phyloP scores from a whole-genome alignment of 2,113 vertebrate genomes.

The Tenrec ecaudatus region DNA sequence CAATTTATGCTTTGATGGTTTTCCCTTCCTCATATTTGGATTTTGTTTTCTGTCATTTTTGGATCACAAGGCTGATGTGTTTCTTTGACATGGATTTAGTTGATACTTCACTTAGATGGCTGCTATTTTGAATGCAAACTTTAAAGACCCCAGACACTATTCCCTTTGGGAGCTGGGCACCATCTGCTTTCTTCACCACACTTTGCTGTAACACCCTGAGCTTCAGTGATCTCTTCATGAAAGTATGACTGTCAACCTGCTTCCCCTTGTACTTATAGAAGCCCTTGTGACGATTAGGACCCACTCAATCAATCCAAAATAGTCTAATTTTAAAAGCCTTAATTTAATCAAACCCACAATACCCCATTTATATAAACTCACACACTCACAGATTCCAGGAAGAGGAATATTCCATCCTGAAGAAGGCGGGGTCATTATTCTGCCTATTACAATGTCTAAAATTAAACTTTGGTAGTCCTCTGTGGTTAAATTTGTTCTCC shows the following conservation, averaged over 20 bases:
- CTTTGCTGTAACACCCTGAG: too few species aligned
- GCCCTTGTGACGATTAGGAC: neutral
- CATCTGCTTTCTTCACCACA: too few species aligned
- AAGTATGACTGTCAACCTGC: neutral
- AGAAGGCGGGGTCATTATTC: neutral
- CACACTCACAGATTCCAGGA: neutral
- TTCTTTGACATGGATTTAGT: too few species aligned
- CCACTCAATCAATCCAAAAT: neutral
- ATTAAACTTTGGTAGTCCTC: slow-evolving; percentile 19
- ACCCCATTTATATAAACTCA: neutral
- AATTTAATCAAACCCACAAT: neutral
- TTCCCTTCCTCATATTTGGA: too few species aligned
- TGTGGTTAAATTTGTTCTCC: neutral
- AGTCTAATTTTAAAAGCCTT: slow-evolving; percentile 17
- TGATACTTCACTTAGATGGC: too few species aligned
- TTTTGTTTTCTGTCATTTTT: too few species aligned
- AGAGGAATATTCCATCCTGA: neutral
- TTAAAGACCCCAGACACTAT: too few species aligned
- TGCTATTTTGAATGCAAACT: too few species aligned
- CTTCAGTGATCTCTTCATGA: too few species aligned
- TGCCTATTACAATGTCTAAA: neutral
- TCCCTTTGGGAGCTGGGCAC: too few species aligned
- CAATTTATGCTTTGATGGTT: too few species aligned
- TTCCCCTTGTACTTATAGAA: neutral
- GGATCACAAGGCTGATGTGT: too few species aligned